Percentiles rank a stretch among this genome's conserved stretches.
Evolutionary conservation across 2,888 invertebrate species (phyloP).

Genomic region (Dioctria linearis): DNA sequence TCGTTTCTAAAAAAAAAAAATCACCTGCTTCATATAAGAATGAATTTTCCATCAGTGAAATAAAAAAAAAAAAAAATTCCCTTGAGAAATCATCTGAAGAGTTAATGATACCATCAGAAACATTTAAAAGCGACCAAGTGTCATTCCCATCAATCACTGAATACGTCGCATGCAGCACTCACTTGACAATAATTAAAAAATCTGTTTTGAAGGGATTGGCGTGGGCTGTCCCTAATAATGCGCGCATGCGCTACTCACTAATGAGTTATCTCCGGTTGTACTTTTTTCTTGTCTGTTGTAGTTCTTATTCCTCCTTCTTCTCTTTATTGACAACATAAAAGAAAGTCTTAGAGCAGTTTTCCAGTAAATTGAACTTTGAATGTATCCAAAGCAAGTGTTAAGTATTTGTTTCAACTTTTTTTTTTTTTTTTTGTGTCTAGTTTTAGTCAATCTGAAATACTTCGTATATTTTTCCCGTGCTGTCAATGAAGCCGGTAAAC

Average conservation of each 20-base stretch:
- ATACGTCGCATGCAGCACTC: not conserved
- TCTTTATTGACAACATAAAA: not conserved
- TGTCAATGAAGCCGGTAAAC: conserved; percentile 36
- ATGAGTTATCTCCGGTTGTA: conserved; percentile 40
- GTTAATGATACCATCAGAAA: not conserved
- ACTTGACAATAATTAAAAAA: conserved; percentile 38
- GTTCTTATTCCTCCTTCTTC: conserved; percentile 4
- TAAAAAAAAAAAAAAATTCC: not conserved
- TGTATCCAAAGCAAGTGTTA: conserved; percentile 15
- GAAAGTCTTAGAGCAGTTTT: conserved; percentile 4
- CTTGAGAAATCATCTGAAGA: not conserved
- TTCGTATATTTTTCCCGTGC: conserved; percentile 9
- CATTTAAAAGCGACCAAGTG: conserved; percentile 3
- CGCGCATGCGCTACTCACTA: conserved; percentile 32
- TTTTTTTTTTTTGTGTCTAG: not conserved
- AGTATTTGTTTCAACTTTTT: not conserved
- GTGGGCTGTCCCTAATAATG: conserved; percentile 25
- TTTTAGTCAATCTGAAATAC: not conserved
- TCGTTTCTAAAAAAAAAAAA: not conserved
- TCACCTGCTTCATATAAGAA: conserved; percentile 27
- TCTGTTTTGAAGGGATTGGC: conserved; percentile 35
- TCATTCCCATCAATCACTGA: conserved; percentile 37
- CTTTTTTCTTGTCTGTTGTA: conserved; percentile 9
- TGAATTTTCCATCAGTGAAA: not conserved
- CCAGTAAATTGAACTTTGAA: conserved; percentile 34